phyloP scores from a whole-genome alignment of 2,888 invertebrate species.

The Allygus modestus region DNA sequence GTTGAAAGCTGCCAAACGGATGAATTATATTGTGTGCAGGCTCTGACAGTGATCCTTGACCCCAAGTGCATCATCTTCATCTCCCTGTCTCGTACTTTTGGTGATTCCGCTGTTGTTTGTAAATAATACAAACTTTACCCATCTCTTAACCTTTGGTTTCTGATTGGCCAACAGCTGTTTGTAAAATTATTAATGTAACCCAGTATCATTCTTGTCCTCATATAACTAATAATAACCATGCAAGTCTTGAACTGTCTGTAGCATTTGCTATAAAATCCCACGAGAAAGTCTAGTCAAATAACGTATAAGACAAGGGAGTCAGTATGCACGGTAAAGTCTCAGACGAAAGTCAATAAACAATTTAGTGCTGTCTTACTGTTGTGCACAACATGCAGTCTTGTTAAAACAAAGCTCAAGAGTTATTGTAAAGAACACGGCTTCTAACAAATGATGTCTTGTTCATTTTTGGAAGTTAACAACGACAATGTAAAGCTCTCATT shows the following conservation, averaged over 20 bases:
- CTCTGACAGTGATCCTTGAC: slow-evolving; percentile 9
- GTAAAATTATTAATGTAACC: too few relatives aligned
- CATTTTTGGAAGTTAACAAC: not conserved
- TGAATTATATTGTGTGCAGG: not conserved
- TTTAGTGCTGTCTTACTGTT: slow-evolving; percentile 6
- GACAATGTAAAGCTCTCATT: not conserved
- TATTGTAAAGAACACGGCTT: not conserved
- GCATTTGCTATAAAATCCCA: too few relatives aligned
- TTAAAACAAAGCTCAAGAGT: slow-evolving; percentile 7
- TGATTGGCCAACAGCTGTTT: too few relatives aligned
- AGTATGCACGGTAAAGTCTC: slow-evolving; percentile 2
- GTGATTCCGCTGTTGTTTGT: too few relatives aligned
- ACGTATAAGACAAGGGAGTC: not conserved
- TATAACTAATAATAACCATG: too few relatives aligned
- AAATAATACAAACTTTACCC: too few relatives aligned
- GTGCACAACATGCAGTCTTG: not conserved
- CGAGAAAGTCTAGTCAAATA: not conserved
- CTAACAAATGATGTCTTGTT: not conserved
- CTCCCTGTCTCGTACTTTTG: too few relatives aligned
- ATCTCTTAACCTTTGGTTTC: too few relatives aligned
- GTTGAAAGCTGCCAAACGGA: slow-evolving; percentile 29
- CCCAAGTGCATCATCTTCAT: too few relatives aligned
- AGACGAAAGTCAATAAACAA: slow-evolving; percentile 27
- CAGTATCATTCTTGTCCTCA: too few relatives aligned
- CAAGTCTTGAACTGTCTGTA: too few relatives aligned